Base-by-base conservation (phyloP, 2,797 vertebrate species). In the Paguma larvata region DNA sequence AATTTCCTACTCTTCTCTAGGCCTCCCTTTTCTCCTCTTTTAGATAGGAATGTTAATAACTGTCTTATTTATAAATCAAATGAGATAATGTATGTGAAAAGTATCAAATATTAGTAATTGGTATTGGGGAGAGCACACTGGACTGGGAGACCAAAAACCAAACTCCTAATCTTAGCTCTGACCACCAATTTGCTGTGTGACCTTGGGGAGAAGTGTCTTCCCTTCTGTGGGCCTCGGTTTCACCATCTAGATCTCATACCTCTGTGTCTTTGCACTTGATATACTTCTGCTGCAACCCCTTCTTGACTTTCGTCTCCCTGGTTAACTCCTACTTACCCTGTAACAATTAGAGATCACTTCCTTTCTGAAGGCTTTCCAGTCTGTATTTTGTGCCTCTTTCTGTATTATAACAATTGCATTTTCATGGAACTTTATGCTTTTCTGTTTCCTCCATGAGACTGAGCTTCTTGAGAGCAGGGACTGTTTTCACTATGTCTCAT, bases 1-100 rank as follows among this genome's bases (percentile, higher is more conserved):
- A 89, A 30, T 93, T 97, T 97, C 32, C 75, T 97, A 16, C 79
- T 95, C 21, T 95, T 72, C 32, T 89, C 80, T 91, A 70, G 75
- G 14, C 25, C 7, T 86, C 19, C 15, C 94, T 92, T 89, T 77
- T 88, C 21, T 68, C 75, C 68, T 77, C 38, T 86, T 95, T 95
- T 56, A 87, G 96, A 87, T 53, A 85, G 11, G 75, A 16, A 63
- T 79, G 48, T 89, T 96, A 88, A 48, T 78, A 88, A 23, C 30
- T 91, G 21, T 62, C 80, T 95, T 44, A 32, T 88, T 92, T 92
- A 9, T 88, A 92, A 95, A 68, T 68, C 38, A 77, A 30, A 59
- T 93, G 25, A 65, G 25, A 62, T 70, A 77, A 84, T 87, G 18
- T 77, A 59, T 77, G 5, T 96, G 9, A 90, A 79, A 96, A 80